Evolutionary conservation across 2,888 invertebrate species (phyloP).

Genomic region (Herminia tarsipennalis): DNA sequence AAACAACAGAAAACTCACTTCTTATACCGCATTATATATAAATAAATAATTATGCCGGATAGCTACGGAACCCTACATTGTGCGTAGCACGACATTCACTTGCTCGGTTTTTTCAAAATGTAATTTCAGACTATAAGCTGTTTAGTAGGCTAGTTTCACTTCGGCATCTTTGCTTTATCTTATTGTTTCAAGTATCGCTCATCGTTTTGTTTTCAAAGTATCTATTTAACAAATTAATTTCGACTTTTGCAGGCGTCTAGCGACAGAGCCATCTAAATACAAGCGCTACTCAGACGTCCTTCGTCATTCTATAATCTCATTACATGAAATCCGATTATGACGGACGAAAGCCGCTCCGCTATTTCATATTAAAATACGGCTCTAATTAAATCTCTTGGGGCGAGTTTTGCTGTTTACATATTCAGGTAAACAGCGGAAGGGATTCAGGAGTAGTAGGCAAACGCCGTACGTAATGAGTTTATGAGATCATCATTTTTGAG

Average conservation of each 20-base stretch:
- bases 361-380: slow-evolving; percentile 53
- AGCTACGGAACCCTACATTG: too few species aligned
- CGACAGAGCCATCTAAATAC: slow-evolving; percentile 16
- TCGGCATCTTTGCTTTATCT: slow-evolving; percentile 4
- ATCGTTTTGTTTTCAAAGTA: slow-evolving; percentile 17
- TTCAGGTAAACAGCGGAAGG: too few species aligned
- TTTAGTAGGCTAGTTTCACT: too few species aligned
- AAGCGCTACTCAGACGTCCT: slow-evolving; percentile 21
- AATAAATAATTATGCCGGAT: too few species aligned
- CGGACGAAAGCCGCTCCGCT: slow-evolving; percentile 38
- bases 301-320: slow-evolving; percentile 57
- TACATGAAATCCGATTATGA: slow-evolving; percentile 67
- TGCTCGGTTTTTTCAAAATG: too few species aligned
- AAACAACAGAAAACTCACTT: too few species aligned
- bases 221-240: slow-evolving; percentile 14
- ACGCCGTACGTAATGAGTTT: too few species aligned
- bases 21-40: too few species aligned
- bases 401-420: slow-evolving; percentile 9
- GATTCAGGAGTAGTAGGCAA: too few species aligned
- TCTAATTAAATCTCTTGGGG: slow-evolving; percentile 50
- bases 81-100: too few species aligned
- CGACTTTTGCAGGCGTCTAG: slow-evolving; percentile 13
- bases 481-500: too few species aligned
- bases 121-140: too few species aligned
- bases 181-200: slow-evolving; percentile 9